A percentile compares a stretch with the other conserved stretches of the same genome.
These are phyloP conservation scores for Indri indri DNA, from an alignment of 2,113 vertebrate genomes.

Conservation along the genomic window DNA sequence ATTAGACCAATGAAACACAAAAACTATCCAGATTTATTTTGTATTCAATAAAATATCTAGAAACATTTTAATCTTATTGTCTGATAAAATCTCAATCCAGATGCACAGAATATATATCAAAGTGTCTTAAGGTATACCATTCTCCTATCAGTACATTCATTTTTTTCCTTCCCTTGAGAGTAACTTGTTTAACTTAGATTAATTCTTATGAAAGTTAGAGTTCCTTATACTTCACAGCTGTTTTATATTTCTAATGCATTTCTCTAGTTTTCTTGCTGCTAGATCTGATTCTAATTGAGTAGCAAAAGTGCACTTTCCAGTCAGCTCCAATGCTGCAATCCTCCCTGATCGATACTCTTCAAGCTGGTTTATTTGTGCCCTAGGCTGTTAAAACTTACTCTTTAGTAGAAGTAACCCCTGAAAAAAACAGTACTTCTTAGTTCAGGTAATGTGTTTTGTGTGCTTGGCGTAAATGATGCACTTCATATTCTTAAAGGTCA, in stretches of 20 bases:
- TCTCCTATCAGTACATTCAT: not conserved
- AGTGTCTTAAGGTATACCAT: not conserved
- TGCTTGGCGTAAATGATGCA: not conserved
- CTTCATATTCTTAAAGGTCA: not conserved
- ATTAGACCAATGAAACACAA: not conserved
- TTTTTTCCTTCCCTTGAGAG: not conserved
- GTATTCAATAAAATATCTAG: not conserved
- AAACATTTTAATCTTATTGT: not conserved
- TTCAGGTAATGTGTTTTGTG: not conserved
- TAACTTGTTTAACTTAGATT: not conserved
- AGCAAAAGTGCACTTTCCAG: not conserved
- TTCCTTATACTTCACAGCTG: not conserved
- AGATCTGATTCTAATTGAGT: not conserved
- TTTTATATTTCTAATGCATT: not conserved
- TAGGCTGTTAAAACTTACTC: not conserved
- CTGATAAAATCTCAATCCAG: not conserved
- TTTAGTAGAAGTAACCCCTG: not conserved
- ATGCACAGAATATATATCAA: not conserved
- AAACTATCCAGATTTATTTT: not conserved
- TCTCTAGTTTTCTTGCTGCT: not conserved
- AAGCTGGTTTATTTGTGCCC: not conserved
- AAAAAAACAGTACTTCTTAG: slow-evolving; percentile 41
- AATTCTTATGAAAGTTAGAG: not conserved
- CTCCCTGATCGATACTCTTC: not conserved
- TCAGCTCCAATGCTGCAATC: not conserved